Conservation (phyloP, 2,797 vertebrate genomes). For the Onychomys arenicola region DNA sequence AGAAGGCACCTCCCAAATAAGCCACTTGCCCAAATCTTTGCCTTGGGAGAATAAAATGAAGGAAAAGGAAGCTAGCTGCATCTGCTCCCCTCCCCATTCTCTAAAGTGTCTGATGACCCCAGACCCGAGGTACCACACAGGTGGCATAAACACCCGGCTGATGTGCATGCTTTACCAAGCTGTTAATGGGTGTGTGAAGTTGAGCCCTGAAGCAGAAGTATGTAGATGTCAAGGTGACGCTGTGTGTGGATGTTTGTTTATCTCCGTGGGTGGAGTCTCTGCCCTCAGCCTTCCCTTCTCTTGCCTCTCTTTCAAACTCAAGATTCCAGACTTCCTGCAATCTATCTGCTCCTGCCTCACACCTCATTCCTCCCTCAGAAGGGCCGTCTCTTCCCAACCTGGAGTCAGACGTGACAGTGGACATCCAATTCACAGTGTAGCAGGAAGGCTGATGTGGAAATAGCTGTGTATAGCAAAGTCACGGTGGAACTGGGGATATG, state of each 20-base stretch:
- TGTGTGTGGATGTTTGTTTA: neutral
- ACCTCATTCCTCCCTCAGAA: neutral
- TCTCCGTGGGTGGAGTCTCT: neutral
- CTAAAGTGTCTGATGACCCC: neutral
- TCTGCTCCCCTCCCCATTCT: accelerated
- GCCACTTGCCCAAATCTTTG: neutral
- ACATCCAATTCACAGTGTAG: neutral
- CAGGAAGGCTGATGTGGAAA: neutral
- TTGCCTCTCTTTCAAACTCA: neutral
- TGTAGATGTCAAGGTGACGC: neutral
- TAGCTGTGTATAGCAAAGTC: neutral
- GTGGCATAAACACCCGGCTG: neutral
- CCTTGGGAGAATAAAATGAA: neutral
- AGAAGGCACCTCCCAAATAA: neutral
- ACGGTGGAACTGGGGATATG: neutral
- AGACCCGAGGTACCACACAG: neutral
- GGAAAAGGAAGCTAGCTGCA: neutral
- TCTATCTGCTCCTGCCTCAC: neutral
- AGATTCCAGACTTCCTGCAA: neutral
- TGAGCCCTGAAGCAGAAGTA: neutral
- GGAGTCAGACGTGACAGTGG: neutral
- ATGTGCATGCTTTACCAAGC: no score
- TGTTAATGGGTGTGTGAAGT: no score
- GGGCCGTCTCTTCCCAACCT: neutral
- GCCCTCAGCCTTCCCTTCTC: neutral